phyloP scores from a whole-genome alignment of 2,113 vertebrate species.

The Hemichromis elongatus region DNA sequence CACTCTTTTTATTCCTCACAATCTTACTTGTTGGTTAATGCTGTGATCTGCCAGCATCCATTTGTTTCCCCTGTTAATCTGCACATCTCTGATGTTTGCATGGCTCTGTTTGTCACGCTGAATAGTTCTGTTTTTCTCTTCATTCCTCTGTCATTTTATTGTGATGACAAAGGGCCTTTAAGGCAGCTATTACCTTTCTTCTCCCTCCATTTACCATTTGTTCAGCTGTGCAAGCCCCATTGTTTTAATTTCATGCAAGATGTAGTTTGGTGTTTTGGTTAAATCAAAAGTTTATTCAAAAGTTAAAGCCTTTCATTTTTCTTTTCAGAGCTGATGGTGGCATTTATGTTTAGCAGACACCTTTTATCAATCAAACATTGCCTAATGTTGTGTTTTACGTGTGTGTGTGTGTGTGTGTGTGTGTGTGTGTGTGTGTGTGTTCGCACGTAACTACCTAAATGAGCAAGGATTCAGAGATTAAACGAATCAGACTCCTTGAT shows the following conservation, averaged over 20 bases:
- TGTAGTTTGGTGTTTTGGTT: slow-evolving; percentile 49
- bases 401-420: not conserved
- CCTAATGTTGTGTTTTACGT: not conserved
- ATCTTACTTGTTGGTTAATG: not conserved
- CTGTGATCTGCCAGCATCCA: not conserved
- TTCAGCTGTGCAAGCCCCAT: slow-evolving; percentile 54
- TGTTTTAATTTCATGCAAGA: slow-evolving; percentile 72
- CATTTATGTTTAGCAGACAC: slow-evolving; percentile 16
- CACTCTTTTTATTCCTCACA: not conserved
- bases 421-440: not conserved
- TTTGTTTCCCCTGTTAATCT: slow-evolving; percentile 31
- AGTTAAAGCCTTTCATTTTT: slow-evolving; percentile 23
- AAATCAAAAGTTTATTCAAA: slow-evolving; percentile 53
- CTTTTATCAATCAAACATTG: slow-evolving; percentile 25
- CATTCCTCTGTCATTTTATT: slow-evolving; percentile 39
- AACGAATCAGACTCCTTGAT: slow-evolving; percentile 47
- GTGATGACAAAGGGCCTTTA: slow-evolving; percentile 40
- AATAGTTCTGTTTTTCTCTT: slow-evolving; percentile 16
- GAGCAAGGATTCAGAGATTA: slow-evolving; percentile 11
- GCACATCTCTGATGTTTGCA: slow-evolving; percentile 21
- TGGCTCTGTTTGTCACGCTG: slow-evolving; percentile 25
- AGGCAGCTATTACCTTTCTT: slow-evolving; percentile 50
- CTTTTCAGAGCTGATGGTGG: not conserved
- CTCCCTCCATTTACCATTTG: slow-evolving; percentile 59
- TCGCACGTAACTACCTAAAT: slow-evolving; percentile 20